These are phyloP conservation scores for Platysternon megacephalum DNA, from an alignment of 2,113 vertebrate species.

Conservation along the genomic window DNA sequence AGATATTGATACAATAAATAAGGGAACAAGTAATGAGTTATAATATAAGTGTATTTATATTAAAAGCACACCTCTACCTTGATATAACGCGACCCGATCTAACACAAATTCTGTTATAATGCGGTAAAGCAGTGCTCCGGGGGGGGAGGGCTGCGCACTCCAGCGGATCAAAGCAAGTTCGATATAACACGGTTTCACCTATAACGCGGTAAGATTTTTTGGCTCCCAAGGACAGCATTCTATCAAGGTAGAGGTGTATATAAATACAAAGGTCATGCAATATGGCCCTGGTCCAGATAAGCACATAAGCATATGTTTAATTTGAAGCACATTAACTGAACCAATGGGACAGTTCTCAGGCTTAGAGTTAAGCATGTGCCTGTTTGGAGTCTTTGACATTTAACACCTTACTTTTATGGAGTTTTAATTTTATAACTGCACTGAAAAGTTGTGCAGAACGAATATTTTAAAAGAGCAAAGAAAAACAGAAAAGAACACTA, in stretches of 20 bases:
- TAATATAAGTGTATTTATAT: neutral
- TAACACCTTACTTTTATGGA: neutral
- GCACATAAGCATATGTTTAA: neutral
- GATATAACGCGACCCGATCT: no score
- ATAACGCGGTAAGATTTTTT: no score
- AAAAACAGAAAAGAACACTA: neutral
- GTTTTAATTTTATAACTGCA: neutral
- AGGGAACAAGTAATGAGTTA: neutral
- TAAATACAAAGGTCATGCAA: neutral
- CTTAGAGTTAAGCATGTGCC: neutral
- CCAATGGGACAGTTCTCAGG: neutral
- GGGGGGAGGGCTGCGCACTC: no score
- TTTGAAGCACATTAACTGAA: neutral
- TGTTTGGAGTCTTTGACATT: neutral
- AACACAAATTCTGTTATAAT: no score
- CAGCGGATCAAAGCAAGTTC: no score
- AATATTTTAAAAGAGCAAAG: conserved; percentile 3
- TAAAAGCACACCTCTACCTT: no score
- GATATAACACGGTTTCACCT: no score
- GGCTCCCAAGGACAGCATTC: no score
- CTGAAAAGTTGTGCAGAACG: neutral
- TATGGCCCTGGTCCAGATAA: neutral
- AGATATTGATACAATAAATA: neutral
- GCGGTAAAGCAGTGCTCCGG: no score
- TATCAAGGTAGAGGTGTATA: no score